Conservation (phyloP, 2,797 vertebrate genomes). For the Rhodeus uyekii region DNA sequence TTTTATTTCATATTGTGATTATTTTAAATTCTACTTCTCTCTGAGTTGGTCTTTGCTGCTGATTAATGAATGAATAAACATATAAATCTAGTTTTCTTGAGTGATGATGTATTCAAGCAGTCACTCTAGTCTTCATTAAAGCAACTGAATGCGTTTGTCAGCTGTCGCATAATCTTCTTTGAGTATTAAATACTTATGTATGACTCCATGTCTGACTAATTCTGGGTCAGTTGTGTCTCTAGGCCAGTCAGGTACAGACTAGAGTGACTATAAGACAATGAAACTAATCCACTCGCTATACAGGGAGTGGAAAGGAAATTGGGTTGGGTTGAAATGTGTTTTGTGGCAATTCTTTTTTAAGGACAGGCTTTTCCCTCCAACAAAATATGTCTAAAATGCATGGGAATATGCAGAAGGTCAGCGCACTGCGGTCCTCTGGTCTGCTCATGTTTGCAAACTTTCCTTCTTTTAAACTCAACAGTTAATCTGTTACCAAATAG, state of each 20-base stretch:
- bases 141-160: conserved; percentile 28
- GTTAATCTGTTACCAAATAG: conserved; percentile 10
- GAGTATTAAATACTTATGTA: conserved; percentile 51
- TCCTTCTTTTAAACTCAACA: neutral
- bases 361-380: neutral
- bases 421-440: neutral
- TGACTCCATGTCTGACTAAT: conserved; percentile 36
- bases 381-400: too few relatives aligned
- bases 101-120: neutral
- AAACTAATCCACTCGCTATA: conserved; percentile 10
- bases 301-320: neutral
- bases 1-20: neutral
- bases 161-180: conserved; percentile 65
- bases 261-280: neutral
- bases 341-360: neutral
- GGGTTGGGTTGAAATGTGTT: conserved; percentile 10
- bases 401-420: conserved; percentile 3
- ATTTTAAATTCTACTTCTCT: neutral
- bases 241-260: conserved; percentile 23
- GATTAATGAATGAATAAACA: neutral
- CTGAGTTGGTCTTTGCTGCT: neutral
- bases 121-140: neutral
- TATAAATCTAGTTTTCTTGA: neutral
- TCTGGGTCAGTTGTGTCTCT: conserved; percentile 31
- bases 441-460: neutral